Evolutionary conservation across 2,797 vertebrate species (phyloP).

Genomic region (Acrossocheilus fasciatus): DNA sequence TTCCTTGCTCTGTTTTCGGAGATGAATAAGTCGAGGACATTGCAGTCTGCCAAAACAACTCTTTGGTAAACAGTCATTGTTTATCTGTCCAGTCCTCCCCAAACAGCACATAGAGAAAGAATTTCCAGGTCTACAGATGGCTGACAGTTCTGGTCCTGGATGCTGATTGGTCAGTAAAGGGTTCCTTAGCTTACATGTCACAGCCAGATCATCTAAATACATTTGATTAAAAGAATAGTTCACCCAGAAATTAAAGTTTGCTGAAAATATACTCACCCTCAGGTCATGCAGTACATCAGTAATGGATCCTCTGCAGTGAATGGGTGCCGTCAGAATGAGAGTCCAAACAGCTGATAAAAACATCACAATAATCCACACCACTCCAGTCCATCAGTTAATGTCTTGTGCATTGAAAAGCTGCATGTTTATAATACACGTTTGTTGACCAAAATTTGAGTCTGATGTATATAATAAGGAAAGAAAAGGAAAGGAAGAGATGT

Average conservation of each 20-base stretch:
- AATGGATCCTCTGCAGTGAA: not conserved
- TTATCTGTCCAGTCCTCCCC: not conserved
- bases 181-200: not conserved
- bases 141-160: not conserved
- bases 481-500: no score
- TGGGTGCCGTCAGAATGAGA: not conserved
- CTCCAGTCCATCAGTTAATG: no score
- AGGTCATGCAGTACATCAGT: no score
- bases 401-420: not conserved
- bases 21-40: constrained; percentile 9
- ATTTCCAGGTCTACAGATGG: not conserved
- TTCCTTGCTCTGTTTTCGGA: constrained; percentile 5
- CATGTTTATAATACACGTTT: no score
- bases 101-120: not conserved
- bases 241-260: not conserved
- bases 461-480: no score
- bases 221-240: not conserved
- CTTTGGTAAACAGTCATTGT: not conserved
- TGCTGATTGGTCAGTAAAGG: not conserved
- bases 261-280: not conserved
- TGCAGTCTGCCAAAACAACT: not conserved
- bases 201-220: not conserved
- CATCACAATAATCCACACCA: no score
- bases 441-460: no score
- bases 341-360: no score